Evolutionary conservation across 2,888 invertebrate genomes (phyloP).

Genomic region (Gibbula magus): DNA sequence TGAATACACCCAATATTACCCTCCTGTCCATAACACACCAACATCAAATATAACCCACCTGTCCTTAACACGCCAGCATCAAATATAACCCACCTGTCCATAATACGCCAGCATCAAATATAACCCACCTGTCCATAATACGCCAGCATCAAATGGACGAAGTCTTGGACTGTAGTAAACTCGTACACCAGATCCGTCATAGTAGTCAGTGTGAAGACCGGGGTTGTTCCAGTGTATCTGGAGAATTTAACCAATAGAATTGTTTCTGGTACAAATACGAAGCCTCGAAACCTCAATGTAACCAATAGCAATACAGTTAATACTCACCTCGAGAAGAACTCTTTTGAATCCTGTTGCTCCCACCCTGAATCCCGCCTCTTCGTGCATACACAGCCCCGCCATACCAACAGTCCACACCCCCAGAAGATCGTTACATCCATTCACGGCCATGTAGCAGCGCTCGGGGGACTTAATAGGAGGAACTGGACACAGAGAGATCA

Average conservation of each 20-base stretch:
- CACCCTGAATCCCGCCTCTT: conserved; percentile 6
- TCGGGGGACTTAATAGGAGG: background rate
- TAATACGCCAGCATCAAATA: background rate
- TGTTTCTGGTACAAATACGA: background rate
- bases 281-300: too few species aligned
- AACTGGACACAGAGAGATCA: background rate
- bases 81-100: too few species aligned
- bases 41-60: too few species aligned
- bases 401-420: conserved; percentile 14
- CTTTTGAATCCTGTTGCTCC: background rate
- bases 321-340: background rate
- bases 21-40: too few species aligned
- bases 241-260: background rate
- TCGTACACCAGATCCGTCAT: conserved; percentile 10
- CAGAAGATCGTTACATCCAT: background rate
- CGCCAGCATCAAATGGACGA: conserved; percentile 1
- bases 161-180: background rate
- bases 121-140: background rate
- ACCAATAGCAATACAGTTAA: too few species aligned
- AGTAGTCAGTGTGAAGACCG: background rate
- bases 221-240: conserved; percentile 26
- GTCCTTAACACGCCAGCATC: too few species aligned
- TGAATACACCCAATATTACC: too few species aligned
- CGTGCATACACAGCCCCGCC: background rate
- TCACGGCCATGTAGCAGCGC: background rate